Conservation (phyloP, 1,140 invertebrate genomes). For the Solenopsis fugax region DNA sequence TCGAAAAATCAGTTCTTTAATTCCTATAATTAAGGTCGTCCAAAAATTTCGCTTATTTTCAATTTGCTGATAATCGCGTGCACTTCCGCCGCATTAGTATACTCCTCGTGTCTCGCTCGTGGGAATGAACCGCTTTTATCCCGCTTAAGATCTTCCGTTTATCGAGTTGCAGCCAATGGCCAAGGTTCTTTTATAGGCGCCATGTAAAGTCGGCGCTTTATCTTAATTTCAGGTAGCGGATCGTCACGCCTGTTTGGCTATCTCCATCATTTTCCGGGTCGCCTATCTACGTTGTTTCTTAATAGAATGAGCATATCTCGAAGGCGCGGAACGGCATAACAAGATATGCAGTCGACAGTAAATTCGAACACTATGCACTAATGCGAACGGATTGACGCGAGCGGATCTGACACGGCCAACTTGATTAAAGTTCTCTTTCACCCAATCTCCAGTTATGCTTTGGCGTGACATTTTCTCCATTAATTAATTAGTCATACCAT, state of each 20-base stretch:
- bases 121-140: slow-evolving; percentile 55
- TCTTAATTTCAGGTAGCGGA: slow-evolving; percentile 64
- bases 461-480: slow-evolving; percentile 10
- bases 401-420: neutral
- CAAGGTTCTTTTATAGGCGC: slow-evolving; percentile 32
- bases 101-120: neutral
- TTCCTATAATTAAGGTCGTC: neutral
- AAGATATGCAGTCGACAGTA: slow-evolving; percentile 30
- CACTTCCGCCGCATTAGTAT: slow-evolving; percentile 5
- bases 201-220: slow-evolving; percentile 51
- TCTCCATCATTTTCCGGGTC: slow-evolving; percentile 58
- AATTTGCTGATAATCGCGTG: neutral
- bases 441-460: neutral
- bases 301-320: slow-evolving; percentile 42
- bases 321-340: slow-evolving; percentile 12
- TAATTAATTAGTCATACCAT: slow-evolving; percentile 24
- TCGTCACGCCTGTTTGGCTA: slow-evolving; percentile 51
- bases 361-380: slow-evolving; percentile 20
- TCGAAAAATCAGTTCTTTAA: neutral
- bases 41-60: slow-evolving; percentile 13
- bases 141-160: slow-evolving; percentile 42
- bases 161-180: slow-evolving; percentile 25
- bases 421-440: slow-evolving; percentile 34
- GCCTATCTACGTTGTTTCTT: slow-evolving; percentile 52
- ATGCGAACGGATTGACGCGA: slow-evolving; percentile 20